Base-by-base conservation (phyloP, 2,797 vertebrate genomes). In the Decapterus maruadsi region DNA sequence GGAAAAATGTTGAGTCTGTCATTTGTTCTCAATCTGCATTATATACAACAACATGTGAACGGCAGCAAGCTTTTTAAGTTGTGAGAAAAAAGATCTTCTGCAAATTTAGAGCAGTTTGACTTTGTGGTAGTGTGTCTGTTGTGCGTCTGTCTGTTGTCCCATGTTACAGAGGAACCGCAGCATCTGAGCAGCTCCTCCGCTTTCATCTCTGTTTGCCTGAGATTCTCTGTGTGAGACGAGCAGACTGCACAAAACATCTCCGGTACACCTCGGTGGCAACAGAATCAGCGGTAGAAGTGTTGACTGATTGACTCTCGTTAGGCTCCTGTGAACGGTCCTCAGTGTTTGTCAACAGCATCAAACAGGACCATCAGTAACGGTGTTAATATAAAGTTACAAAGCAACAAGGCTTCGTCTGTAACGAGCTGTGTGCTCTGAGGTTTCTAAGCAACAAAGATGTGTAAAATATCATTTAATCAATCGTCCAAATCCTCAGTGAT, bases 191-290 rank as follows among this genome's bases (percentile, higher is more conserved):
- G 53, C 43, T 14, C 8, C 29, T 46, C 53, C 60, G 53, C 62
- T 51, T 16, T 72, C 71, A 48, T 53, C 55, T 59, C 11, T 56
- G 6, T 74, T 67, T 68, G 82, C 57, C 65, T 46, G 65, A 71
- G 68, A 75, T 10, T 6, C 31, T 34, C 12, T 22, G 26, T 14
- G 68, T 51, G 20, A 63, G 20, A 62, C 45, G 8, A 57, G 73
- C 26, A 67, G 46, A 61, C 57, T 36, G 31, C 43, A 51, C 55
- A 50, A 46, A 79, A 79, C 40, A 54, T 56, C 7, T 34, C 8
- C 54, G 16, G 20, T 7, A 51, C 62, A 62, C 53, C 64, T 45
- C 29, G 20, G 64, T 13, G 22, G 36, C 9, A 7, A 61, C 29
- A 58, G 59, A 45, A 71, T 71, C 34, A 42, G 7, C 13, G 8